phyloP scores from a whole-genome alignment of 2,797 vertebrate genomes.

The Iguana delicatissima region DNA sequence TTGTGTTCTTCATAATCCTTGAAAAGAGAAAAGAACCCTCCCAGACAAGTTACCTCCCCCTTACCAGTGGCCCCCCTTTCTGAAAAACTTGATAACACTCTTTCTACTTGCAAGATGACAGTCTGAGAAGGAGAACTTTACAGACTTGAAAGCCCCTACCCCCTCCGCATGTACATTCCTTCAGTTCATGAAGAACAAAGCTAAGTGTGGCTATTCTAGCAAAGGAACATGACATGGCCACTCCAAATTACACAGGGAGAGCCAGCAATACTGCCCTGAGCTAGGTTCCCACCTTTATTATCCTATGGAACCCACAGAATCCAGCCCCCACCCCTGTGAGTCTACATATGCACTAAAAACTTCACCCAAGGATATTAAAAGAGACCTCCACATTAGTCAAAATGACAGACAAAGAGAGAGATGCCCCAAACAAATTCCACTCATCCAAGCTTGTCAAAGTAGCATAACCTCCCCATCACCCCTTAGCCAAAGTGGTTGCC shows the following conservation, averaged over 20 bases:
- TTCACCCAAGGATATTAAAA: background rate
- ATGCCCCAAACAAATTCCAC: background rate
- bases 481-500: background rate
- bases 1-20: background rate
- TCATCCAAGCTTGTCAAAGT: background rate
- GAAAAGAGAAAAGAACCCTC: background rate
- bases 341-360: background rate
- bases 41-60: background rate
- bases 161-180: background rate
- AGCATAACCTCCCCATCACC: too few species aligned
- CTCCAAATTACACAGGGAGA: background rate
- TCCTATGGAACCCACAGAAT: too few species aligned
- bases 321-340: background rate
- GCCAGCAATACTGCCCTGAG: background rate
- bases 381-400: too few species aligned
- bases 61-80: background rate
- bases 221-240: background rate
- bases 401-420: background rate
- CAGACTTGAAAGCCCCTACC: background rate
- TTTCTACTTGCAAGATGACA: background rate
- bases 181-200: background rate
- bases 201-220: background rate
- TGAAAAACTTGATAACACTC: background rate
- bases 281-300: background rate
- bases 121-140: background rate